Conservation (phyloP, 2,797 vertebrate genomes). For the Cygnus olor region DNA sequence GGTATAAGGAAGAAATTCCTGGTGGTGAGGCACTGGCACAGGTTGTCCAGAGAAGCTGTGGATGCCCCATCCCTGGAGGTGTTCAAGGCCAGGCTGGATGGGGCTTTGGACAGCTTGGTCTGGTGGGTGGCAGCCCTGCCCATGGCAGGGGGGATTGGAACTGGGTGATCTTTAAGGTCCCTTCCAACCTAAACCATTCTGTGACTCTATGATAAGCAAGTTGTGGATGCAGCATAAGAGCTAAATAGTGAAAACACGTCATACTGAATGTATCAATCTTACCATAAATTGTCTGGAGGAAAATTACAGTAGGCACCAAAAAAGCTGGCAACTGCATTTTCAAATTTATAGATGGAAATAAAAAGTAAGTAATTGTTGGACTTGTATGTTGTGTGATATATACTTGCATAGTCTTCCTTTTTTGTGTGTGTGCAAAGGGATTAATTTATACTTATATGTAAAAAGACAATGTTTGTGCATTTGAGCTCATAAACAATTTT, state of each 20-base stretch:
- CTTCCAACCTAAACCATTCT: no score
- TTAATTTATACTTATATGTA: not conserved
- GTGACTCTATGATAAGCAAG: not conserved
- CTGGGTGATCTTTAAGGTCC: no score
- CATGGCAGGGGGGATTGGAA: no score
- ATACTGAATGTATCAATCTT: not conserved
- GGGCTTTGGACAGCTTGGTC: no score
- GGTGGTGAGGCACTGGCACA: no score
- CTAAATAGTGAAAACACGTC: slow-evolving; percentile 14
- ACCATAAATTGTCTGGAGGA: slow-evolving; percentile 32
- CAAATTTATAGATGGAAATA: slow-evolving; percentile 54
- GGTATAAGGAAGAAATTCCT: no score
- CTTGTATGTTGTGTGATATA: not conserved
- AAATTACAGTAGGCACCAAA: slow-evolving; percentile 20
- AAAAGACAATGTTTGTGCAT: not conserved
- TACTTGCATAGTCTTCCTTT: not conserved
- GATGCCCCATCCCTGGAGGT: no score
- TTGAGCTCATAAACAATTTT: slow-evolving; percentile 17
- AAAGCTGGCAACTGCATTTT: slow-evolving; percentile 16
- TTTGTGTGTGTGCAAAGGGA: not conserved
- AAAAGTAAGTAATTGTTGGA: slow-evolving; percentile 49
- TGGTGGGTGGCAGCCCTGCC: no score
- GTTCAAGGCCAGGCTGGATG: no score
- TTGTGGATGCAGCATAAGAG: not conserved
- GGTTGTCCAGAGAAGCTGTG: no score